Evolutionary conservation across 1,140 invertebrate species (phyloP), one percentile per base, ranked within the genome.

Genomic region (Drosophila insularis): DNA sequence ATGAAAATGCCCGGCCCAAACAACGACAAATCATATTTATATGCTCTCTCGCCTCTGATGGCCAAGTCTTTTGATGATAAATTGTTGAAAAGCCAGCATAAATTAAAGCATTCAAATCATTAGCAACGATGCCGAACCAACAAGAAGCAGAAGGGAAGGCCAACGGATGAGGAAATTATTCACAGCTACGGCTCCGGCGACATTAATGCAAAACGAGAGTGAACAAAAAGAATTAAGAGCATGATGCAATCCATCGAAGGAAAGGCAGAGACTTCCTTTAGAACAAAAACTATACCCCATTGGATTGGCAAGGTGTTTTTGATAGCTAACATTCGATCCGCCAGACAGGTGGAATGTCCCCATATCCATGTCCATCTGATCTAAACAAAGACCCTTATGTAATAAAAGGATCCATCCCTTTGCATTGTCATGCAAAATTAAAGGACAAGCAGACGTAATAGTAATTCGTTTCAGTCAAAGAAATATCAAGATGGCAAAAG

Each of bases 41-140:
- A 65, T 63, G 73, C 69, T 62, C n/a, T 37, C 21, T 53, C 10
- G 43, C 43, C 43, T 56, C 60, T 58, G 17, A 62, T 19, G 39
- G 17, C 27, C 56, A 23, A 66, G 73, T 66, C 78, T 86, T 67
- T 86, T 86, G 81, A 86, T 81, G 78, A 86, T 81, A 86, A 86
- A 86, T 50, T 86, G 81, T 55, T 60, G 66, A 68, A 75, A 74
- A 79, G 53, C 43, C 71, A 63, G 78, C 74, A 78, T 71, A 79
- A 81, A 86, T 81, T 79, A 80, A 81, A 73, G 79, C 79, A 85
- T 90, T 85, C 61, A 80, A 86, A 82, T 90, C 80, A 86, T 90
- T 84, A 76, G 80, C 81, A 89, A 71, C 81, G 81, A 86, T 77
- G 89, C 89, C 76, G 86, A 91, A 89, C 89, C 89, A 91, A 90